Evolutionary conservation across 2,797 vertebrate genomes (phyloP).

Genomic region (Aldrovandia affinis): DNA sequence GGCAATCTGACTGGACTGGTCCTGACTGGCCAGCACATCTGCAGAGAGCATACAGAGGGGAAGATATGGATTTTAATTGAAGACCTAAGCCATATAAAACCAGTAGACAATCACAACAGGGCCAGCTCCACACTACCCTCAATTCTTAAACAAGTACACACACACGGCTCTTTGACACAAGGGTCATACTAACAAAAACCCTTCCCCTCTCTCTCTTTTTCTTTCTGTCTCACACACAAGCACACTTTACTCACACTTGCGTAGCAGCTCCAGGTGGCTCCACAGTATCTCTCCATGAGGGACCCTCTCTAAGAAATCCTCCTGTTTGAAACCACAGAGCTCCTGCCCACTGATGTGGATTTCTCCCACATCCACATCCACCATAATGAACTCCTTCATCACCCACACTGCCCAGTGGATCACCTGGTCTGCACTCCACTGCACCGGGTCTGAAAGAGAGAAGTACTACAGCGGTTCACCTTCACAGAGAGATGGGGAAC

Average conservation of each 20-base stretch:
- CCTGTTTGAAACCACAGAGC: slow-evolving; percentile 89
- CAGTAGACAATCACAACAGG: background rate
- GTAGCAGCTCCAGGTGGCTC: slow-evolving; percentile 96
- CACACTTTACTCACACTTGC: slow-evolving; percentile 88
- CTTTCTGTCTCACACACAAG: too few relatives aligned
- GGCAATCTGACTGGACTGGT: slow-evolving; percentile 86
- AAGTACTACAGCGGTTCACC: background rate
- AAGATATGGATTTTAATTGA: background rate
- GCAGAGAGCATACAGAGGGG: slow-evolving; percentile 36
- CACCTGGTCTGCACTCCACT: slow-evolving; percentile 96
- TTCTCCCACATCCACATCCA: slow-evolving; percentile 91
- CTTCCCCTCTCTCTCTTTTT: too few relatives aligned
- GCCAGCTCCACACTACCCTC: too few relatives aligned
- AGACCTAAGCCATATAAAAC: background rate
- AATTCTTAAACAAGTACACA: too few relatives aligned
- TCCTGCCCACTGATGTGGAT: slow-evolving; percentile 92
- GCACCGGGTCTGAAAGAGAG: slow-evolving; percentile 82
- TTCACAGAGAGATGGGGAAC: background rate
- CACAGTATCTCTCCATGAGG: slow-evolving; percentile 96
- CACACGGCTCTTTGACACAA: too few relatives aligned
- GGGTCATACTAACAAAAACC: too few relatives aligned
- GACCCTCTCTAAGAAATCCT: slow-evolving; percentile 95
- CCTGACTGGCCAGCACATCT: slow-evolving; percentile 84
- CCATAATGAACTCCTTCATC: slow-evolving; percentile 98
- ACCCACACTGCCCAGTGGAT: slow-evolving; percentile 99